Conservation (phyloP, 1,140 invertebrate species). For the Conus betulinus region DNA sequence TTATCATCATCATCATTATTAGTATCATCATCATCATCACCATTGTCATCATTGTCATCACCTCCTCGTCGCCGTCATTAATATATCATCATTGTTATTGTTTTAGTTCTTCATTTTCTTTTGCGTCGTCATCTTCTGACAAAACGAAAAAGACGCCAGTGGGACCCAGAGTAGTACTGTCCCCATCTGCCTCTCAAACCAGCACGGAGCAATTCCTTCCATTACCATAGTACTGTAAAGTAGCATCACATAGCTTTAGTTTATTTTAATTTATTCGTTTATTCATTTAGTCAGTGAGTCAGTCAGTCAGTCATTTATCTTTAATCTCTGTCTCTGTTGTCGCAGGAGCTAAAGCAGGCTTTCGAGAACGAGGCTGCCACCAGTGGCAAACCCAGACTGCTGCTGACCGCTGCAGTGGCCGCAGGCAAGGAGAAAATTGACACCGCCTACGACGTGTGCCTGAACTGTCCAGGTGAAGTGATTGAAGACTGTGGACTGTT, state of each 20-base stretch:
- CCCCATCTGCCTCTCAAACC: too few relatives aligned
- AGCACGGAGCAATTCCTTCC: neutral
- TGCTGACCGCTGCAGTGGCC: slow-evolving; percentile 73
- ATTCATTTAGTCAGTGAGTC: too few relatives aligned
- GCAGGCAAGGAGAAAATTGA: slow-evolving; percentile 74
- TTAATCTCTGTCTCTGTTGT: neutral
- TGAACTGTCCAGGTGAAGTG: slow-evolving; percentile 63
- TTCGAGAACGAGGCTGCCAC: slow-evolving; percentile 51
- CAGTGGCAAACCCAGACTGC: slow-evolving; percentile 51
- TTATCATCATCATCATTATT: neutral
- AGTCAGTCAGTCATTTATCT: too few relatives aligned
- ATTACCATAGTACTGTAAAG: neutral
- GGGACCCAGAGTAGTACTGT: too few relatives aligned
- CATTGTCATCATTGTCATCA: too few relatives aligned
- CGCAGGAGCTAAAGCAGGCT: slow-evolving; percentile 56
- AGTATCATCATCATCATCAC: neutral
- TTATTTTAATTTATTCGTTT: neutral
- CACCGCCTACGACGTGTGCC: slow-evolving; percentile 75
- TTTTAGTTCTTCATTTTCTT: neutral
- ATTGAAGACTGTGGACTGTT: too few relatives aligned
- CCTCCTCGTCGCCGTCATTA: too few relatives aligned
- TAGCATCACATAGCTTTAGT: neutral
- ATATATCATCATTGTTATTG: neutral
- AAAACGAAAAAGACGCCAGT: too few relatives aligned
- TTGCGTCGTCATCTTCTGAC: neutral